Evolutionary conservation across 2,797 vertebrate genomes (phyloP), one percentile per base, ranked within the genome.

Genomic region (Xerus rutilus): DNA sequence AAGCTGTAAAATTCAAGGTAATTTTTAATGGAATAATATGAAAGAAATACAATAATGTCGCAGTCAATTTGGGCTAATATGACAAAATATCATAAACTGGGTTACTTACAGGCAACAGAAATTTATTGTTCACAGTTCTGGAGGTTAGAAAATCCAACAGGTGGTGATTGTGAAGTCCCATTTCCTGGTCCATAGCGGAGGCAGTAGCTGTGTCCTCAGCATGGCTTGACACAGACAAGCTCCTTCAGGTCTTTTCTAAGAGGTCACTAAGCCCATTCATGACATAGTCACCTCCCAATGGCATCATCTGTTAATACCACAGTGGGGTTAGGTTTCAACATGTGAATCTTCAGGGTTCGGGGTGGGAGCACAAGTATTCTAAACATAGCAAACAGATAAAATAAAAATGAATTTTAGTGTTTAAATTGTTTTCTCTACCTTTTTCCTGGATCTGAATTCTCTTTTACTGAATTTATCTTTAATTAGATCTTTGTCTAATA

Each of bases 221-320:
- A 9, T 64, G 47, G 28, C 54, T 57, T 14, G 15, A 21, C 67
- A 23, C 20, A 67, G 25, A 64, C 18, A 67, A 62, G 43, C 1
- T 13, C 10, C 6, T 20, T 28, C 10, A n/a, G 28, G 11, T 3
- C 3, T 21, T 23, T 30, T 62, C 20, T 1, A 4, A 3, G 62
- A 74, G 14, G 18, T 2, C 18, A n/a, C 7, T 23, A 21, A 76
- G 74, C 17, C 4, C 64, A 35, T 23, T 86, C 73, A 47, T 49
- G 30, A 69, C 9, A 39, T 92, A 77, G 77, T 39, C 45, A 23
- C 43, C 17, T 73, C 21, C 25, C 10, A 62, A 39, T 28, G 4
- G 12, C n/a, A 7, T 43, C 3, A 43, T 52, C 35, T n/a, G 14
- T 69, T 92, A 69, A 59, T 14, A 43, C n/a, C 49, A 57, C 21